Conservation (phyloP, 2,888 invertebrate species). For the Vanessa cardui region DNA sequence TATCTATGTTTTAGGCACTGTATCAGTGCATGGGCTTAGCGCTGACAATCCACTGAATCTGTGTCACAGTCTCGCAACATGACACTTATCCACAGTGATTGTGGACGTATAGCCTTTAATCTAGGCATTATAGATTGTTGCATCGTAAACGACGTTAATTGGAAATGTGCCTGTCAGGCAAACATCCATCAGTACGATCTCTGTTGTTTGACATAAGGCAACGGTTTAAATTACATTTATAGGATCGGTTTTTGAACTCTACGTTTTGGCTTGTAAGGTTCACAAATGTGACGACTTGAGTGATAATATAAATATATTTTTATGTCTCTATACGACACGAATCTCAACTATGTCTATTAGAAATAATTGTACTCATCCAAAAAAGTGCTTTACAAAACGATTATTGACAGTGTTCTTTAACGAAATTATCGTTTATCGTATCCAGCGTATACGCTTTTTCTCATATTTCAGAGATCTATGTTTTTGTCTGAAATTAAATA, state of each 20-base stretch:
- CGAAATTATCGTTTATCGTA: too few relatives aligned
- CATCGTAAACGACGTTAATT: slow-evolving; percentile 10
- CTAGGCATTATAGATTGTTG: not conserved
- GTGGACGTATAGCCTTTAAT: slow-evolving; percentile 8
- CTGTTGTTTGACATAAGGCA: not conserved
- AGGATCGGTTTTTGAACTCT: not conserved
- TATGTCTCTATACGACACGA: too few relatives aligned
- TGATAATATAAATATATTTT: too few relatives aligned
- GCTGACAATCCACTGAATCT: not conserved
- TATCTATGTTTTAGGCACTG: not conserved
- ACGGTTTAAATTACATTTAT: not conserved
- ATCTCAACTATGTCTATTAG: too few relatives aligned
- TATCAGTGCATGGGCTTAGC: not conserved
- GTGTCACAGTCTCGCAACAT: not conserved
- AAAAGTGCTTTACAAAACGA: too few relatives aligned
- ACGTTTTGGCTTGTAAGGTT: too few relatives aligned
- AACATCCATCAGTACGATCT: slow-evolving; percentile 2
- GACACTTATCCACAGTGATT: slow-evolving; percentile 3
- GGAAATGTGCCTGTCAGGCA: not conserved
- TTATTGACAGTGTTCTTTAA: too few relatives aligned
- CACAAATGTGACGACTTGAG: too few relatives aligned
- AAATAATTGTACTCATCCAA: too few relatives aligned
- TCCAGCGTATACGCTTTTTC: too few relatives aligned
- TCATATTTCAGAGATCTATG: too few relatives aligned
- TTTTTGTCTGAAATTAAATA: too few relatives aligned